Evolutionary conservation across 2,797 vertebrate species (phyloP).

Genomic region (Crenichthys baileyi): DNA sequence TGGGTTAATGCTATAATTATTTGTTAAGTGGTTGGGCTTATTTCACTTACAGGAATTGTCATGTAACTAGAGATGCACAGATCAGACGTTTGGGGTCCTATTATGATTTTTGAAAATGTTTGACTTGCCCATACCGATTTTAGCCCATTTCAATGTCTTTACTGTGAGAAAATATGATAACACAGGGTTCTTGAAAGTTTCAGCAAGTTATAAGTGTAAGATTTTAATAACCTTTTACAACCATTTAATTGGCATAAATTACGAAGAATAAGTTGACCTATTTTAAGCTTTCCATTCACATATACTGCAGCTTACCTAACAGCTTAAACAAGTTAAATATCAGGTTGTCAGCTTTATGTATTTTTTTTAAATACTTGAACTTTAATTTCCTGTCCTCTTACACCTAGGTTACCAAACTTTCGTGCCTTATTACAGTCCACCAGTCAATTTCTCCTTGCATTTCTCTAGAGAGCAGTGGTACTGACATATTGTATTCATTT

Average conservation of each 20-base stretch:
- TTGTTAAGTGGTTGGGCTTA: conserved; percentile 43
- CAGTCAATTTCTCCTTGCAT: not conserved
- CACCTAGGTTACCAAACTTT: no score
- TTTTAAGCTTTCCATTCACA: not conserved
- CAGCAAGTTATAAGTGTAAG: not conserved
- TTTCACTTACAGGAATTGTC: conserved; percentile 14
- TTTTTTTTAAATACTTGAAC: not conserved
- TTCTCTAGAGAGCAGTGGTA: conserved; percentile 24
- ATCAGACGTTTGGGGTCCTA: not conserved
- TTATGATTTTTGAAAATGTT: not conserved
- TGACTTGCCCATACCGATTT: not conserved
- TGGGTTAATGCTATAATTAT: conserved; percentile 60
- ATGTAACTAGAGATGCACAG: not conserved
- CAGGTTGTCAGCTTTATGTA: not conserved
- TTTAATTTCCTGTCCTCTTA: not conserved
- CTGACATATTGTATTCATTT: not conserved
- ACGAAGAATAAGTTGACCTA: not conserved
- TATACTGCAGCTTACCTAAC: not conserved
- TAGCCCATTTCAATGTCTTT: not conserved
- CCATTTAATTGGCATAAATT: no score
- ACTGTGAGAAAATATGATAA: not conserved
- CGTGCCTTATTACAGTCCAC: not conserved
- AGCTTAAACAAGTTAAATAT: not conserved
- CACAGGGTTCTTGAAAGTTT: not conserved
- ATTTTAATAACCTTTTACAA: no score